Conservation (phyloP, 2,113 vertebrate genomes). For the Bos taurus region ARS-UCD2.0 NC_037357.1:126454001-126454500, state of each 20-base stretch:
- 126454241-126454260: background rate
- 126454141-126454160: background rate
- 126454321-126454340: background rate
- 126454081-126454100: background rate
- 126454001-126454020: background rate
- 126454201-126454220: background rate
- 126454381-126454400: background rate
- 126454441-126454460: background rate
- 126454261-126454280: constrained; percentile 22
- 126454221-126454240: background rate
- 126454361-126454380: background rate
- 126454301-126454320: background rate
- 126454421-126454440: background rate
- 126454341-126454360: background rate
- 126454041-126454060: background rate
- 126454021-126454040: background rate
- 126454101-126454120: background rate
- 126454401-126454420: background rate
- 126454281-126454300: background rate
- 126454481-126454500: background rate
- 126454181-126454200: background rate
- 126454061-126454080: background rate
- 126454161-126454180: background rate
- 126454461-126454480: background rate
- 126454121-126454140: background rate